Evolutionary conservation across 2,797 vertebrate genomes (phyloP).

Genomic region (Margarornis squamiger): DNA sequence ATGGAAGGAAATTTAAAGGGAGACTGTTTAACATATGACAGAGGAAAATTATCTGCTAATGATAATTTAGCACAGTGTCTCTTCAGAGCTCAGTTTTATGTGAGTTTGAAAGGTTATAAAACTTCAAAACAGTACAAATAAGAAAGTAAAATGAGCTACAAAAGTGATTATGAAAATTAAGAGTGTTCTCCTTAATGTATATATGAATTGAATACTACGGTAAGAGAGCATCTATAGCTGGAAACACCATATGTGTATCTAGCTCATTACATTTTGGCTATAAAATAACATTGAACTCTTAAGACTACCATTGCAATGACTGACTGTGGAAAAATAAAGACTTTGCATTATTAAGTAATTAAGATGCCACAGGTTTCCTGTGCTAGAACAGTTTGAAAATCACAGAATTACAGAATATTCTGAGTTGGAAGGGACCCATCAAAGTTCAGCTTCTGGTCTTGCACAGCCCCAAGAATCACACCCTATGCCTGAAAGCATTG

Average conservation of each 20-base stretch:
- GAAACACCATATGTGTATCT: background rate
- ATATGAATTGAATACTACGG: background rate
- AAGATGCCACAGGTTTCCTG: background rate
- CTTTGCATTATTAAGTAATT: background rate
- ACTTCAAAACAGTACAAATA: background rate
- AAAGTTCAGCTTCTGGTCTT: background rate
- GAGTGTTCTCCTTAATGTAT: background rate
- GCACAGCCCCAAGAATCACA: background rate
- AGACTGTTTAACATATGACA: background rate
- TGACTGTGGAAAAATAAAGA: background rate
- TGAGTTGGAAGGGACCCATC: background rate
- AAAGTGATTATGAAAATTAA: background rate
- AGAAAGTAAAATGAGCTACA: background rate
- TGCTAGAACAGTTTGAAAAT: background rate
- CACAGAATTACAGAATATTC: background rate
- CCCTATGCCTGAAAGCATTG: background rate
- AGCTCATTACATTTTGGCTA: background rate
- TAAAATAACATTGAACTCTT: background rate
- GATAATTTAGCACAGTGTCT: background rate
- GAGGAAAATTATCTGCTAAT: background rate
- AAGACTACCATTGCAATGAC: background rate
- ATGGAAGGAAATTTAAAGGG: background rate
- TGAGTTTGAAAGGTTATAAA: background rate
- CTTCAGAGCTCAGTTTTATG: background rate
- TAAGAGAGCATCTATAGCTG: background rate